phyloP scores from a whole-genome alignment of 1,140 invertebrate genomes.

The Magallana ariakensis region DNA sequence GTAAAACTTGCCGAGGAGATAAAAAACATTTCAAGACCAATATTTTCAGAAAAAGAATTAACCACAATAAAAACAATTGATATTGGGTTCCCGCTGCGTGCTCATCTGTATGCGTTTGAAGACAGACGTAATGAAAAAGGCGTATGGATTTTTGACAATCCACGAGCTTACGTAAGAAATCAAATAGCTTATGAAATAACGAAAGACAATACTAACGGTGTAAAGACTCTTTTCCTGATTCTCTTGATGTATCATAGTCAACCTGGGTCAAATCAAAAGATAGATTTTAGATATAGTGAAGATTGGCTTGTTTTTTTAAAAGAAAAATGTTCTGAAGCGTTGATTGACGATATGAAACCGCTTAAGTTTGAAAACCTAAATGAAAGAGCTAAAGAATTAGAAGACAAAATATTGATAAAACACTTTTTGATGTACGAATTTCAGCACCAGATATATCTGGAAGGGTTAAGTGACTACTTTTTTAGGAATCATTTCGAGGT shows the following conservation, averaged over 20 bases:
- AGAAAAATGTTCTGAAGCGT: background rate
- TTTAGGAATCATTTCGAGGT: background rate
- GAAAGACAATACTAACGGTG: background rate
- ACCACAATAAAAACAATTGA: background rate
- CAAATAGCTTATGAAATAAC: background rate
- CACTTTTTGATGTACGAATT: background rate
- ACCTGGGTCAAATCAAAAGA: background rate
- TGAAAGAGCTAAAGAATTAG: background rate
- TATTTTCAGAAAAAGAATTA: background rate
- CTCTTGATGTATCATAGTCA: background rate
- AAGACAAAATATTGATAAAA: background rate
- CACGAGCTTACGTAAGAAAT: background rate
- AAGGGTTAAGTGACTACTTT: background rate
- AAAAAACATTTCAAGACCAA: background rate
- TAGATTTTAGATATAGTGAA: background rate
- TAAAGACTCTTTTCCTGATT: background rate
- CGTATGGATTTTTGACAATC: background rate
- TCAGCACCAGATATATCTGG: background rate
- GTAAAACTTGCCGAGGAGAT: background rate
- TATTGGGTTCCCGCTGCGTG: background rate
- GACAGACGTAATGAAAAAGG: background rate
- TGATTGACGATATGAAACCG: background rate
- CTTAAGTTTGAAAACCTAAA: background rate
- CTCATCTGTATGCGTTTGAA: background rate
- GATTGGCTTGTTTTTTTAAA: background rate